phyloP scores from a whole-genome alignment of 1,140 invertebrate genomes.

The Leptinotarsa texana region DNA sequence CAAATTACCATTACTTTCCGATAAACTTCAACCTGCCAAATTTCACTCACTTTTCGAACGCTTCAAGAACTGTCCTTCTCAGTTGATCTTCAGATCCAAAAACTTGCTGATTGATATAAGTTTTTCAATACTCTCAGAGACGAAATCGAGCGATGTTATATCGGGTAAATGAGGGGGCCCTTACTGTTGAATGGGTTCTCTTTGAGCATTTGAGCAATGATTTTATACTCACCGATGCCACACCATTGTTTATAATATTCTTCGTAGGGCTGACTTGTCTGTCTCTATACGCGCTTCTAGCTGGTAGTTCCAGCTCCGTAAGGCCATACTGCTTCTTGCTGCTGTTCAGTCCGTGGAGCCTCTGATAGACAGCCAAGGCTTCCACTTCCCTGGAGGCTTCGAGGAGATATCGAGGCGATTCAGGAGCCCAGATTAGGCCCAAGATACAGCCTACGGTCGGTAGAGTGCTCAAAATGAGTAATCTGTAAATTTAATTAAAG shows the following conservation, averaged over 20 bases:
- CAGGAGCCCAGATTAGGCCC: slow-evolving; percentile 74
- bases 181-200: too few relatives aligned
- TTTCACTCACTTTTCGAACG: too few relatives aligned
- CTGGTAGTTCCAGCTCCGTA: slow-evolving; percentile 70
- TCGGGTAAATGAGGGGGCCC: too few relatives aligned
- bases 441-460: slow-evolving; percentile 72
- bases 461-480: slow-evolving; percentile 65
- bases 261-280: slow-evolving; percentile 45
- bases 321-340: slow-evolving; percentile 60
- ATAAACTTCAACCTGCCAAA: too few relatives aligned
- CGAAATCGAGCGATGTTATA: too few relatives aligned
- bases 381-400: slow-evolving; percentile 74
- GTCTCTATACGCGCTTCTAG: slow-evolving; percentile 59
- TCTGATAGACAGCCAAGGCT: slow-evolving; percentile 76
- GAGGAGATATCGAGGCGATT: slow-evolving; percentile 76
- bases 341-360: slow-evolving; percentile 50
- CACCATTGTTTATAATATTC: slow-evolving; percentile 45
- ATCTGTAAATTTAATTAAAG: slow-evolving; percentile 19
- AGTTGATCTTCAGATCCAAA: too few relatives aligned
- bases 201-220: too few relatives aligned
- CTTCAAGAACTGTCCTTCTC: too few relatives aligned
- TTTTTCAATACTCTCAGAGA: too few relatives aligned
- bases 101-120: too few relatives aligned
- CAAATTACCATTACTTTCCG: too few relatives aligned
- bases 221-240: slow-evolving; percentile 49